Conservation (phyloP, 2,113 vertebrate species). For the Cacatua alba region DNA sequence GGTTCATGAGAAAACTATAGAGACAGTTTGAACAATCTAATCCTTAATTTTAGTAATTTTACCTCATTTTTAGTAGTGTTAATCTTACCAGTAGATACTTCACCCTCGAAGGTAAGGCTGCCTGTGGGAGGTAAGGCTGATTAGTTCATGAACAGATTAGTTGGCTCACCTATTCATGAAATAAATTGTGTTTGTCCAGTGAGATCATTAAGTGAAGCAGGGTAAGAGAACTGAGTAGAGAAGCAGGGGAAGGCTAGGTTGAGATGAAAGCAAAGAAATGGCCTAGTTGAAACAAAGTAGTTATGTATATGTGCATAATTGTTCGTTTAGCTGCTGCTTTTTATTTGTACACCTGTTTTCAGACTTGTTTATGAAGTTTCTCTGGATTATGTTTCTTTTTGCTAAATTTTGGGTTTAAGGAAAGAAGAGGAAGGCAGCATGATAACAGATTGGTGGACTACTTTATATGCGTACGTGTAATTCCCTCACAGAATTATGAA, state of each 20-base stretch:
- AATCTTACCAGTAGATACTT: not conserved
- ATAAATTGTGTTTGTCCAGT: not conserved
- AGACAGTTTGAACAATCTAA: not conserved
- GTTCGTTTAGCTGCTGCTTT: not conserved
- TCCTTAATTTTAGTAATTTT: not conserved
- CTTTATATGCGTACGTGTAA: not conserved
- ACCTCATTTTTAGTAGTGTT: not conserved
- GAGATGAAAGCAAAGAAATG: not conserved
- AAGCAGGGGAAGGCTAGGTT: not conserved
- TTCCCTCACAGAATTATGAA: not conserved
- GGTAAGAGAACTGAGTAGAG: not conserved
- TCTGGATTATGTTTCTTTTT: not conserved
- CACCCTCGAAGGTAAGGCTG: not conserved
- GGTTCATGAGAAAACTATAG: not conserved
- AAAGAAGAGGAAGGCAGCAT: not conserved
- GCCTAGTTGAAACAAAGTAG: not conserved
- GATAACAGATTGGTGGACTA: not conserved
- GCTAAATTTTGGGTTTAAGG: not conserved
- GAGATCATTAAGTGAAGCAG: not conserved
- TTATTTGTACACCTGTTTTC: not conserved
- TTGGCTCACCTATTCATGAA: not conserved
- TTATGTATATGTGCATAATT: not conserved
- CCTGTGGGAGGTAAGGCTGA: not conserved
- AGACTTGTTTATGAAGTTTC: not conserved
- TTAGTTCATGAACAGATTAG: not conserved